Evolutionary conservation across 2,888 invertebrate genomes (phyloP).

Genomic region (Hypsopygia costalis): DNA sequence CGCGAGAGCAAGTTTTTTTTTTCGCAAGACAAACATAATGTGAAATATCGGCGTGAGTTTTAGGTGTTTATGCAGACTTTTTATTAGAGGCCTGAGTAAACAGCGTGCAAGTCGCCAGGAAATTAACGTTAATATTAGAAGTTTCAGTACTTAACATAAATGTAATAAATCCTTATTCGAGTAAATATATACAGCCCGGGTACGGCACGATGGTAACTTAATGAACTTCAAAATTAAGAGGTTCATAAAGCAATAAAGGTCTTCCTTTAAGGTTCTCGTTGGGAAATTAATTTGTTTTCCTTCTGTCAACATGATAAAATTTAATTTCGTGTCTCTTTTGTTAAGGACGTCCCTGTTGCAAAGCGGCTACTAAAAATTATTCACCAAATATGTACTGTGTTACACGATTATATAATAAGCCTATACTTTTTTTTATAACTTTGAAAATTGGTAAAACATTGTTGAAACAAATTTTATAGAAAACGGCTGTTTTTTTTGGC

Average conservation of each 20-base stretch:
- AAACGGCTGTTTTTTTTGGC: too few species aligned
- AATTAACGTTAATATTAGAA: conserved; percentile 35
- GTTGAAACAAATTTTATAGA: too few species aligned
- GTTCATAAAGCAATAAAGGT: background rate
- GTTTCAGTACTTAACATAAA: conserved; percentile 21
- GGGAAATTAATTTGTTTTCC: background rate
- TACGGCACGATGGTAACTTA: background rate
- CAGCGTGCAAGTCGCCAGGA: conserved; percentile 32
- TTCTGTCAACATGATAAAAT: too few species aligned
- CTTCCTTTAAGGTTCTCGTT: background rate
- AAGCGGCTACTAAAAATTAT: too few species aligned
- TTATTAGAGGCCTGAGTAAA: conserved; percentile 52
- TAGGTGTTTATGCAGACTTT: conserved; percentile 39
- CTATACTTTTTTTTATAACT: too few species aligned
- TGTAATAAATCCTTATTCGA: conserved; percentile 25
- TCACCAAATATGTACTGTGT: too few species aligned
- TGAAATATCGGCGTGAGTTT: conserved; percentile 56
- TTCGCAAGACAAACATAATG: conserved; percentile 49
- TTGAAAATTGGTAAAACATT: too few species aligned
- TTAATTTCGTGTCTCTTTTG: too few species aligned
- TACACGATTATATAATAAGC: too few species aligned
- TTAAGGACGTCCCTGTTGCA: too few species aligned
- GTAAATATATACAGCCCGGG: conserved; percentile 4
- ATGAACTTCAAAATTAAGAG: conserved; percentile 1
- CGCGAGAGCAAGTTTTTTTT: conserved; percentile 46